Percentiles rank a stretch among this genome's conserved stretches.
Evolutionary conservation across 1,140 invertebrate genomes (phyloP).

Genomic region (Drosophila arawakana): DNA sequence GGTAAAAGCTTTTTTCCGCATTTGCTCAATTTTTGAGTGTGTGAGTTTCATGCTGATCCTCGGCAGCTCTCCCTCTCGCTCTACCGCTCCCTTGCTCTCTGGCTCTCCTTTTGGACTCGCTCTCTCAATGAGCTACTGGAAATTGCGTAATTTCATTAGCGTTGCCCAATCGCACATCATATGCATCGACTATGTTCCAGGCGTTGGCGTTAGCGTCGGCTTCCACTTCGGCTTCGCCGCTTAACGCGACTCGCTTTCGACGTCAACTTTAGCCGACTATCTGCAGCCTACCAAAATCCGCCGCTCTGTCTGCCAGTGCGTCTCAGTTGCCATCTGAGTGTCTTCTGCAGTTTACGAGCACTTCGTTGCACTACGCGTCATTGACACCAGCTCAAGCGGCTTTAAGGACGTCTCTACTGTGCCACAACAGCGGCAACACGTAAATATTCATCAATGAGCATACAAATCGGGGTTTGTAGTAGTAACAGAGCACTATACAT

Average conservation of each 20-base stretch:
- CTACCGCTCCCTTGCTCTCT: not conserved
- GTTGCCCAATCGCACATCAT: slow-evolving; percentile 45
- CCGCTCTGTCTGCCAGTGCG: slow-evolving; percentile 19
- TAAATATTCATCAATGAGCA: slow-evolving; percentile 14
- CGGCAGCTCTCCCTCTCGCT: not conserved
- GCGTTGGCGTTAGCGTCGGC: slow-evolving; percentile 11
- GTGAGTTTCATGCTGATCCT: slow-evolving; percentile 7
- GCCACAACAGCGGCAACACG: not conserved
- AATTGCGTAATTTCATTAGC: slow-evolving; percentile 71
- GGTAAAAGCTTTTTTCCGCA: not conserved
- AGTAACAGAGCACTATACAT: too few relatives aligned
- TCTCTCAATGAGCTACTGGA: slow-evolving; percentile 33
- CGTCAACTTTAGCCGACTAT: slow-evolving; percentile 2
- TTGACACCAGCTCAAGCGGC: not conserved
- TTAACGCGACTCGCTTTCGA: slow-evolving; percentile 13
- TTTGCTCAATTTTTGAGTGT: not conserved
- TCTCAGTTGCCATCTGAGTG: slow-evolving; percentile 42
- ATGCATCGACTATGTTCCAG: slow-evolving; percentile 46
- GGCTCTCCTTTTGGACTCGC: too few relatives aligned
- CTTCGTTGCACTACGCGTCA: not conserved
- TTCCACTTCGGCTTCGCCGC: slow-evolving; percentile 5
- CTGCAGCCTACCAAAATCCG: slow-evolving; percentile 11
- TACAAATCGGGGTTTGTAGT: too few relatives aligned
- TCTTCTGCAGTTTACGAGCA: slow-evolving; percentile 33
- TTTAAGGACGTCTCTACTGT: not conserved